A percentile compares a stretch with the other conserved stretches of the same genome.
Evolutionary conservation across 2,888 invertebrate species (phyloP).

Genomic region (Muscina levida): DNA sequence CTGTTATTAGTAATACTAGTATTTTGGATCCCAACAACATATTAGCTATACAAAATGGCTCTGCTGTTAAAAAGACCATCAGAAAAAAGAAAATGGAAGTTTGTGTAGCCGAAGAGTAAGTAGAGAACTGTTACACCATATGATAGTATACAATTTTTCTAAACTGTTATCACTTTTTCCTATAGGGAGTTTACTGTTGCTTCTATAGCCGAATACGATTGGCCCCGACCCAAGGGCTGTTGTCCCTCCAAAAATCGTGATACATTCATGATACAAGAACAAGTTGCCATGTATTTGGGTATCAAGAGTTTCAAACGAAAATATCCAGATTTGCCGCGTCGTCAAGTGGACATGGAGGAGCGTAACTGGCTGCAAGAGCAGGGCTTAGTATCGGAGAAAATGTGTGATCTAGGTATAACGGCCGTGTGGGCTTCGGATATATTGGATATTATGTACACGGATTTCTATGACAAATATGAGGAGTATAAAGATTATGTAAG

Average conservation of each 20-base stretch:
- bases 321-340: slow-evolving; percentile 92
- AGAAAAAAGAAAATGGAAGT: slow-evolving; percentile 81
- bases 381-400: slow-evolving; percentile 91
- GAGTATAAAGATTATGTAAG: slow-evolving; percentile 86
- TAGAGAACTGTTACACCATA: slow-evolving; percentile 19
- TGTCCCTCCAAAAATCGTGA: slow-evolving; percentile 83
- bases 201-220: slow-evolving; percentile 95
- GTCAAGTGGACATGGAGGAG: slow-evolving; percentile 94
- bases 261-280: slow-evolving; percentile 97
- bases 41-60: slow-evolving; percentile 69
- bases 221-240: slow-evolving; percentile 85
- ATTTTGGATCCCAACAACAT: slow-evolving; percentile 75
- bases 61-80: slow-evolving; percentile 78
- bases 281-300: slow-evolving; percentile 95
- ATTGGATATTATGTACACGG: slow-evolving; percentile 95
- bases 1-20: slow-evolving; percentile 85
- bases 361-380: slow-evolving; percentile 91
- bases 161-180: slow-evolving; percentile 17
- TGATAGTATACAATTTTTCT: not conserved
- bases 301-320: slow-evolving; percentile 98
- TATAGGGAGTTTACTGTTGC: slow-evolving; percentile 86
- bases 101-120: slow-evolving; percentile 80
- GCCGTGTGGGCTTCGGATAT: slow-evolving; percentile 96
- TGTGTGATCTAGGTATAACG: slow-evolving; percentile 96
- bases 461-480: slow-evolving; percentile 97